Evolutionary conservation across 2,113 vertebrate species (phyloP), one percentile per base, ranked within the genome.

Genomic region (Apodemus speciosus): DNA sequence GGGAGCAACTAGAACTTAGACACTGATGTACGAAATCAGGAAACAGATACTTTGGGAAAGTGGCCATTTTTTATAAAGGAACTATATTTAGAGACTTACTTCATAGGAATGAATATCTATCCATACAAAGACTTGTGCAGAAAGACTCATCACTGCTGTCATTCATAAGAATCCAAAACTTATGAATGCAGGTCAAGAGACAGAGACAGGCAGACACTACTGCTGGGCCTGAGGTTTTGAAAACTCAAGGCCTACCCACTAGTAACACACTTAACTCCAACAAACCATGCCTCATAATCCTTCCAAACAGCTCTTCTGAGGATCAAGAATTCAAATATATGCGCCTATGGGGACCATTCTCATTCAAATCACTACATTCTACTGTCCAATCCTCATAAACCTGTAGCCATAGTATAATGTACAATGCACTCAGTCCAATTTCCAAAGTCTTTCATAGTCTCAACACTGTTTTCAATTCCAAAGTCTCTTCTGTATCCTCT

Each of bases 41-140:
- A 92, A 83, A 85, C 62, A 35, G 15, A 75, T 10, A 35, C 35
- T 92, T 76, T 68, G n/a, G 79, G 83, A 91, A 81, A 51, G 18
- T 64, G 49, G 10, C 6, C n/a, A 4, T 77, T 49, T 81, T 35
- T 46, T 76, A 51, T 18, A 71, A 85, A 14, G 11, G 68, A 75
- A 68, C 87, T 38, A 71, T 27, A 58, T 77, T 49, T 68, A 49
- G 25, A 53, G 68, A 91, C 6, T 76, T 62, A 62, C 3, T 18
- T 62, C 77, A 79, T 9, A 46, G n/a, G 11, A 60, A 38, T 76
- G 43, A 87, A 49, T 15, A 14, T 30, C 10, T 46, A 7, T 91
- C 38, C 18, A n/a, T 38, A 58, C 62, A 91, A 88, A 92, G 71
- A 84, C 43, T 77, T 69, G 15, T 6, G 14, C 32, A 75, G 7